Evolutionary conservation across 2,888 invertebrate genomes (phyloP).

Genomic region (Drosophila atroscutellata): DNA sequence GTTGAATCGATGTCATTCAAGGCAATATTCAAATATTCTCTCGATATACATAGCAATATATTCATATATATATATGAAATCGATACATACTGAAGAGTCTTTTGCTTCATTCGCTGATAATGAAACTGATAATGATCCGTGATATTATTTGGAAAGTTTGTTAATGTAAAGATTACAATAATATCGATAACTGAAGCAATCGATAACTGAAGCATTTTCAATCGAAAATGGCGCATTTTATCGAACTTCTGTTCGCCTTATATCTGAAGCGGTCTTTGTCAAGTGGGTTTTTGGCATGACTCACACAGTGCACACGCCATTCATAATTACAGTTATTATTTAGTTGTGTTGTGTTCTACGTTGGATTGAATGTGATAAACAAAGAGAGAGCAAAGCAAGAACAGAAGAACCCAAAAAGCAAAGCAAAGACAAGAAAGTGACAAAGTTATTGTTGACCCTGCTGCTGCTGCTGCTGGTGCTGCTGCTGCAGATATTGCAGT

Average conservation of each 20-base stretch:
- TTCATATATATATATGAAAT: neutral
- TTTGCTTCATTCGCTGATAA: neutral
- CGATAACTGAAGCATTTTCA: neutral
- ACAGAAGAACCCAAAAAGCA: neutral
- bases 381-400: neutral
- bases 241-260: no score
- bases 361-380: neutral
- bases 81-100: neutral
- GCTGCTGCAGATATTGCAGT: neutral
- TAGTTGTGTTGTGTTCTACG: neutral
- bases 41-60: neutral
- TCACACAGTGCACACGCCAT: neutral
- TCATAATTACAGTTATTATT: neutral
- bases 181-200: neutral
- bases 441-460: slow-evolving; percentile 4
- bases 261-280: neutral
- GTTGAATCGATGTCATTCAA: neutral
- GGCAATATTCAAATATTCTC: neutral
- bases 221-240: no score
- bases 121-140: no score
- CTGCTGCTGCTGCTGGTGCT: neutral
- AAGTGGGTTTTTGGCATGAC: neutral
- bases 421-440: neutral
- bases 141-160: neutral
- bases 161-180: neutral